A percentile compares a stretch with the other conserved stretches of the same genome.
These are phyloP conservation scores for Chaetodon auriga DNA, from an alignment of 2,113 vertebrate genomes.

Conservation along the genomic window DNA sequence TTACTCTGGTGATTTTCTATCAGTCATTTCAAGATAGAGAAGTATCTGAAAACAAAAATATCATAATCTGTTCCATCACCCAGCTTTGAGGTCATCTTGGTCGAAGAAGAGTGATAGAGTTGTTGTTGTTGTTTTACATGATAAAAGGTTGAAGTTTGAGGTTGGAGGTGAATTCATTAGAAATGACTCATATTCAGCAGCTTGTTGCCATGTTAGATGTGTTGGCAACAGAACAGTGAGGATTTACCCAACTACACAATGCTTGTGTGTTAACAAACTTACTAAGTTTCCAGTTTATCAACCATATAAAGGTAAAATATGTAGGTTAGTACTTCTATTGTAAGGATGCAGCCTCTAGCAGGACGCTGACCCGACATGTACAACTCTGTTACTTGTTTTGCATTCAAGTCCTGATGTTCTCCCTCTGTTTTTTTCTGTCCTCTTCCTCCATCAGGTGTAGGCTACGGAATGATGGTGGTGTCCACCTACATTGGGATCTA, in stretches of 20 bases:
- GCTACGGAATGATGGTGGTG: slow-evolving; percentile 99
- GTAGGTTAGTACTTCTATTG: not conserved
- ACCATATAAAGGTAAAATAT: no score
- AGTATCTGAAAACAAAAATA: not conserved
- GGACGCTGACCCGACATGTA: not conserved
- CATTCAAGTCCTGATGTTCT: not conserved
- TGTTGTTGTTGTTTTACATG: no score
- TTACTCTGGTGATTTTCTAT: no score
- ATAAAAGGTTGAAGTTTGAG: no score
- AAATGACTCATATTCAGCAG: not conserved
- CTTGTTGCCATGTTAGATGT: not conserved
- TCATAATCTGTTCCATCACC: not conserved
- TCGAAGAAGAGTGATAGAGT: not conserved
- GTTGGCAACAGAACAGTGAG: not conserved
- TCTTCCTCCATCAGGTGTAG: slow-evolving; percentile 87
- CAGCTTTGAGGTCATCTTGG: not conserved
- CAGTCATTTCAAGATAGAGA: no score
- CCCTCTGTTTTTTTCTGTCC: not conserved
- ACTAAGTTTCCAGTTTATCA: not conserved
- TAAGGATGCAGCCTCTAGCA: not conserved
- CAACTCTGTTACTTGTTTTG: not conserved
- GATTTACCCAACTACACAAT: not conserved
- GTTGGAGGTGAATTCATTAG: not conserved
- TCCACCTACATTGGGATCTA: slow-evolving; percentile 99
- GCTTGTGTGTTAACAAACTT: no score